Conservation (phyloP, 2,113 vertebrate species). For the Falcunculus frontatus region DNA sequence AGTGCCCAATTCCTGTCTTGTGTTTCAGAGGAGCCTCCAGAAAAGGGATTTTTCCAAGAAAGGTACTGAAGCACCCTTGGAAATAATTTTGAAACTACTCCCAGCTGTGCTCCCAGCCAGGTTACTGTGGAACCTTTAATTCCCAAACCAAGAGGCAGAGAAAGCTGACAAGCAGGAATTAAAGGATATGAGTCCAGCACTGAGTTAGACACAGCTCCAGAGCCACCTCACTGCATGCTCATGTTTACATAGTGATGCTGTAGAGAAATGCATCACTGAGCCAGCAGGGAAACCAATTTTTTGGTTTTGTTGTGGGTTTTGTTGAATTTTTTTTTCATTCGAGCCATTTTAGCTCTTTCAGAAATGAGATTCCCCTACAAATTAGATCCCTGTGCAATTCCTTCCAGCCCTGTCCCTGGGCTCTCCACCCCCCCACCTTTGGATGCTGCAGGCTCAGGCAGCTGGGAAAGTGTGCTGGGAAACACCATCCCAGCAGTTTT, state of each 20-base stretch:
- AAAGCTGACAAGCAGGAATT: neutral
- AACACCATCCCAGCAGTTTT: neutral
- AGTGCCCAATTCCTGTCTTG: fast-evolving
- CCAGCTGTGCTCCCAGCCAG: neutral
- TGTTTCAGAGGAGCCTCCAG: neutral
- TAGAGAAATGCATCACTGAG: neutral
- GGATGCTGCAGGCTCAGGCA: neutral
- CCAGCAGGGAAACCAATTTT: neutral
- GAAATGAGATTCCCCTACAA: neutral
- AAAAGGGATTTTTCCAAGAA: neutral
- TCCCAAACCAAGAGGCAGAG: neutral
- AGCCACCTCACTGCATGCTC: neutral
- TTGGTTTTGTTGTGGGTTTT: neutral
- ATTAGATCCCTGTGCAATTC: neutral
- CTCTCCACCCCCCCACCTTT: too few species aligned
- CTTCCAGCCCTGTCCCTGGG: neutral
- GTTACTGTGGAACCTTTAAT: fast-evolving
- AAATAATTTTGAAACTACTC: neutral
- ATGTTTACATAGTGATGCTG: fast-evolving
- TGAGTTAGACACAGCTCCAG: neutral
- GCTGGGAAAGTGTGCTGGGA: neutral
- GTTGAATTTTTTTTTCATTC: neutral
- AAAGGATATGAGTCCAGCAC: fast-evolving
- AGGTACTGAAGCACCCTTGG: neutral
- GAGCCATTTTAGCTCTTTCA: neutral